phyloP scores from a whole-genome alignment of 2,797 vertebrate species.

The Eptatretus atami region DNA sequence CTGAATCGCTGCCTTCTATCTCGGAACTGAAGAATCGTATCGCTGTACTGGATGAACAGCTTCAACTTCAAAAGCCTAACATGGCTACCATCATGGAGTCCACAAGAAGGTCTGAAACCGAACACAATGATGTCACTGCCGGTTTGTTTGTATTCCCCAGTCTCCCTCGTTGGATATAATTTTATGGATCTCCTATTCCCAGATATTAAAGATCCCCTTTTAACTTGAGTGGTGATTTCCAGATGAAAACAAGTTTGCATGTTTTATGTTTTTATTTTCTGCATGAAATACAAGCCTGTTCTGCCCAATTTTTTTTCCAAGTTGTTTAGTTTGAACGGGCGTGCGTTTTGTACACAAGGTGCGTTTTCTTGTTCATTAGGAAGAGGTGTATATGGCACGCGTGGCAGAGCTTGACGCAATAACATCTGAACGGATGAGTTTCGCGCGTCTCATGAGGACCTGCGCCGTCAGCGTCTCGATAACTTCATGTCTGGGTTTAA shows the following conservation, averaged over 20 bases:
- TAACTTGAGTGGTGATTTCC: too few species aligned
- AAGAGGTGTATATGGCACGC: constrained; percentile 55
- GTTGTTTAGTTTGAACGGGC: too few species aligned
- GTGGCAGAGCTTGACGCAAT: constrained; percentile 62
- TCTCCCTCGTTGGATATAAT: too few species aligned
- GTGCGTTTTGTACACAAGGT: too few species aligned
- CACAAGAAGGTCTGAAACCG: constrained; percentile 40
- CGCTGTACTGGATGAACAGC: constrained; percentile 42
- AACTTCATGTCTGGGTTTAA: constrained; percentile 95
- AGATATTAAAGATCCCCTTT: too few species aligned
- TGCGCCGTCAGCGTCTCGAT: constrained; percentile 60
- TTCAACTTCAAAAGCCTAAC: constrained; percentile 54
- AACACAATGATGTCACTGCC: too few species aligned
- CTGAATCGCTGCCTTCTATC: constrained; percentile 27
- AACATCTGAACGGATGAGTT: constrained; percentile 46
- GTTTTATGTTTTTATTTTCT: too few species aligned
- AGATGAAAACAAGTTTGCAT: too few species aligned
- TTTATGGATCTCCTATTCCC: too few species aligned
- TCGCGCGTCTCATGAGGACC: constrained; percentile 38
- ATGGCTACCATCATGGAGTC: constrained; percentile 46
- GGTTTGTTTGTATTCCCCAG: too few species aligned
- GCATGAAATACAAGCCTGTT: too few species aligned
- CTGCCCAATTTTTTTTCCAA: too few species aligned
- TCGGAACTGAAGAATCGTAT: constrained; percentile 38
- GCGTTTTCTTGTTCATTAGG: constrained; percentile 17